Evolutionary conservation across 37 sponge, comb jelly and placozoan species (phyloP).

Genomic region (Halisarca cf. caerulea): DNA sequence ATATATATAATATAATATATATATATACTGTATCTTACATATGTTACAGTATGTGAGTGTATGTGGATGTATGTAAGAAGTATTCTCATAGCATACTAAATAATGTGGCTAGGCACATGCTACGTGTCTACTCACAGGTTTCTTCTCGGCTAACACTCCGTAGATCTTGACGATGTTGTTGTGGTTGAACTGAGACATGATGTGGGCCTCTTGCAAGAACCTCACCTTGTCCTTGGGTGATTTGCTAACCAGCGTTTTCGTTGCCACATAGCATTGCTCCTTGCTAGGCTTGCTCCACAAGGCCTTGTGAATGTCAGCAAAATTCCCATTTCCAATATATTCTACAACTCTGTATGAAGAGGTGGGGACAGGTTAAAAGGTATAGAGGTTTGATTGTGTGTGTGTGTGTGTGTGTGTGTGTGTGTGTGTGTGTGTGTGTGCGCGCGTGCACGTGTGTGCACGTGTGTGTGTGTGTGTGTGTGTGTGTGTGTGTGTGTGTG

Average conservation of each 20-base stretch:
- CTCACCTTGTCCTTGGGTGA: not conserved
- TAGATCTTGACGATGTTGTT: constrained; percentile 31
- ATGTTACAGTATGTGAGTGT: too few relatives aligned
- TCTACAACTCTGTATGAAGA: not conserved
- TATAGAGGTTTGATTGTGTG: not conserved
- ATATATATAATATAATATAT: too few relatives aligned
- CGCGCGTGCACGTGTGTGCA: not conserved
- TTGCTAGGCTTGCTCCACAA: not conserved
- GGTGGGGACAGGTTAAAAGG: too few relatives aligned
- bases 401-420: not conserved
- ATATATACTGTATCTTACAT: too few relatives aligned
- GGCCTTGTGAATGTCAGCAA: constrained; percentile 32
- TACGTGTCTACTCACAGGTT: constrained; percentile 14
- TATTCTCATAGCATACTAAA: too few relatives aligned
- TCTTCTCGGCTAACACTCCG: constrained; percentile 16
- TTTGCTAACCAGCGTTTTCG: constrained; percentile 21
- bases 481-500: too few relatives aligned
- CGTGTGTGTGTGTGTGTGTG: too few relatives aligned
- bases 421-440: too few relatives aligned
- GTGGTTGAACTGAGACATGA: constrained; percentile 21
- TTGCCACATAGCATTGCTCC: constrained; percentile 6
- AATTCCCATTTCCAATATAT: constrained; percentile 17
- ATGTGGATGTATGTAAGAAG: too few relatives aligned
- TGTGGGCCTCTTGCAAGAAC: constrained; percentile 27
- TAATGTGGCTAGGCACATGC: too few relatives aligned